These are phyloP conservation scores for Boulengeromyrus knoepffleri DNA, from an alignment of 2,113 vertebrate species.

Conservation along the genomic window DNA sequence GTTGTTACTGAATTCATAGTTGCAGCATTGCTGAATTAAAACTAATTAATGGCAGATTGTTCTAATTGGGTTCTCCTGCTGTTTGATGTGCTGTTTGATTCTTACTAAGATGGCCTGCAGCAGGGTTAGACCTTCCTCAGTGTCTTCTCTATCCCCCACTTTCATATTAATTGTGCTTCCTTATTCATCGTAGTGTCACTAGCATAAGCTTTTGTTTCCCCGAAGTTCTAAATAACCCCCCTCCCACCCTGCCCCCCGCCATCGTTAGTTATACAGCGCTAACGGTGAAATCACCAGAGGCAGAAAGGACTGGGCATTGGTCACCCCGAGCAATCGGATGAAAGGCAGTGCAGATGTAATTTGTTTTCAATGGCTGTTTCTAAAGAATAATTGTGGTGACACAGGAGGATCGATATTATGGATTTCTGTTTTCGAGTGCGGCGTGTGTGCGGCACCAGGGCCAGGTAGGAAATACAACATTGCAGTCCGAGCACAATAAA, in stretches of 20 bases:
- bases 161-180: conserved; percentile 25
- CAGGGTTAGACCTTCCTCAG: not conserved
- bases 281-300: conserved; percentile 44
- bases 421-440: conserved; percentile 99
- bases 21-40: conserved; percentile 2
- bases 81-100: conserved; percentile 4
- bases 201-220: conserved; percentile 40
- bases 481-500: conserved; percentile 96
- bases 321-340: conserved; percentile 90
- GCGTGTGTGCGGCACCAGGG: conserved; percentile 97
- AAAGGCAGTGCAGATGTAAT: conserved; percentile 99
- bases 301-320: conserved; percentile 72
- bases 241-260: conserved; percentile 42
- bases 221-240: conserved; percentile 29
- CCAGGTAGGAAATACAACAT: conserved; percentile 96
- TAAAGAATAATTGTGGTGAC: conserved; percentile 99
- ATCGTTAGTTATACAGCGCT: conserved; percentile 70
- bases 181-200: conserved; percentile 24
- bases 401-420: conserved; percentile 96
- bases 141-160: not conserved
- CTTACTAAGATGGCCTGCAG: not conserved
- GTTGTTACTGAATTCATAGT: not conserved
- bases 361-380: conserved; percentile 99
- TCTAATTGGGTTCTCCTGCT: conserved; percentile 31
- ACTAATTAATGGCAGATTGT: conserved; percentile 25